Evolutionary conservation across 2,113 vertebrate genomes (phyloP).

Genomic region (Hippotragus niger): DNA sequence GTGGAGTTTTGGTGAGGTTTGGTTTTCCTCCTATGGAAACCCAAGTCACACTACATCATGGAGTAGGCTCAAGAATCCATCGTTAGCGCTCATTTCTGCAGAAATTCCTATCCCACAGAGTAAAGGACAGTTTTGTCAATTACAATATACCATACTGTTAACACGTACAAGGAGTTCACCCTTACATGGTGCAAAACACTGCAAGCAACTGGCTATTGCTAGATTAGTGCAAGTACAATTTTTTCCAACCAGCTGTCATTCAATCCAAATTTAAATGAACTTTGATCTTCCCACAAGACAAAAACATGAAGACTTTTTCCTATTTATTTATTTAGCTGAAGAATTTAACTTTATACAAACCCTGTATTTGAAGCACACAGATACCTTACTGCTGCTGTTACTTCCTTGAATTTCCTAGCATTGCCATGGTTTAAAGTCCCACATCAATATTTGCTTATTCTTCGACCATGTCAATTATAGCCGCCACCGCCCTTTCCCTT

Average conservation of each 20-base stretch:
- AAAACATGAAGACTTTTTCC: neutral
- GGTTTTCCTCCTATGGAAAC: neutral
- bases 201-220: neutral
- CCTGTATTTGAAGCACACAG: neutral
- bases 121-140: neutral
- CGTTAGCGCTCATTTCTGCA: neutral
- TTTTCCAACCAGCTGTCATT: neutral
- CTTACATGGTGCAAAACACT: neutral
- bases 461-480: neutral
- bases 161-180: neutral
- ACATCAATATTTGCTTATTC: slow-evolving; percentile 12
- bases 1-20: neutral
- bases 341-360: neutral
- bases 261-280: slow-evolving; percentile 22
- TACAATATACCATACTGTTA: neutral
- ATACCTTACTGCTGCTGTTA: neutral
- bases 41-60: neutral
- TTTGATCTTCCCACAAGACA: neutral
- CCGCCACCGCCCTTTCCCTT: neutral
- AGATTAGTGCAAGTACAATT: neutral
- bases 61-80: slow-evolving; percentile 7
- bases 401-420: neutral
- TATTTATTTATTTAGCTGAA: neutral
- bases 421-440: neutral
- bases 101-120: neutral